phyloP scores from a whole-genome alignment of 1,140 invertebrate genomes.

The Drosophila pseudoananassae region DNA sequence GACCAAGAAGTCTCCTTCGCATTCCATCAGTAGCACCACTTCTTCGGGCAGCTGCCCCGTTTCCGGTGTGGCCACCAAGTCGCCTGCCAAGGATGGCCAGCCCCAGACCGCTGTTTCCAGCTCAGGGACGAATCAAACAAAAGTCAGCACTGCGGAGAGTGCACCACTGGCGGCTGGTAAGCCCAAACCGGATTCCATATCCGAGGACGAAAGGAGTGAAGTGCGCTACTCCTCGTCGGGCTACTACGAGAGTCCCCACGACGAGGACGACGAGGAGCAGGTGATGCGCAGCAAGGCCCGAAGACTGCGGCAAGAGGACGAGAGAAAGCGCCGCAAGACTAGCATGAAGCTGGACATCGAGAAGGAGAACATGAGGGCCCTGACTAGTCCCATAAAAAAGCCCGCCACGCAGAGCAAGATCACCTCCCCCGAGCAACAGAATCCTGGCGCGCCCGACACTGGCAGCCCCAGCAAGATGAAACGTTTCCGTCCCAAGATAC shows the following conservation, averaged over 20 bases:
- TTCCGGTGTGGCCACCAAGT: conserved; percentile 83
- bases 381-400: conserved; percentile 81
- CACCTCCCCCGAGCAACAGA: conserved; percentile 66
- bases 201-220: conserved; percentile 88
- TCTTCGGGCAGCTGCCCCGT: conserved; percentile 88
- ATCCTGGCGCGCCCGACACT: conserved; percentile 32
- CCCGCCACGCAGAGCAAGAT: conserved; percentile 10
- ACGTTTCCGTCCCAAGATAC: conserved; percentile 82
- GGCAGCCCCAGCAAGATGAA: conserved; percentile 81
- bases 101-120: conserved; percentile 60
- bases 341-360: conserved; percentile 84
- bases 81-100: conserved; percentile 60
- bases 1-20: conserved; percentile 76
- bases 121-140: conserved; percentile 33
- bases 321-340: conserved; percentile 77
- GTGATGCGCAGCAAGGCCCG: conserved; percentile 53
- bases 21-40: conserved; percentile 86
- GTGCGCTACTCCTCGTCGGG: conserved; percentile 90
- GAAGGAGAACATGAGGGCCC: conserved; percentile 79
- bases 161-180: conserved; percentile 4
- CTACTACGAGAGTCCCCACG: conserved; percentile 91
- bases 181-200: conserved; percentile 85
- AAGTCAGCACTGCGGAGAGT: conserved; percentile 35
- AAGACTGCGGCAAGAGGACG: conserved; percentile 75
- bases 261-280: conserved; percentile 85